Evolutionary conservation across 2,113 vertebrate genomes (phyloP).

Genomic region (Progne subis): DNA sequence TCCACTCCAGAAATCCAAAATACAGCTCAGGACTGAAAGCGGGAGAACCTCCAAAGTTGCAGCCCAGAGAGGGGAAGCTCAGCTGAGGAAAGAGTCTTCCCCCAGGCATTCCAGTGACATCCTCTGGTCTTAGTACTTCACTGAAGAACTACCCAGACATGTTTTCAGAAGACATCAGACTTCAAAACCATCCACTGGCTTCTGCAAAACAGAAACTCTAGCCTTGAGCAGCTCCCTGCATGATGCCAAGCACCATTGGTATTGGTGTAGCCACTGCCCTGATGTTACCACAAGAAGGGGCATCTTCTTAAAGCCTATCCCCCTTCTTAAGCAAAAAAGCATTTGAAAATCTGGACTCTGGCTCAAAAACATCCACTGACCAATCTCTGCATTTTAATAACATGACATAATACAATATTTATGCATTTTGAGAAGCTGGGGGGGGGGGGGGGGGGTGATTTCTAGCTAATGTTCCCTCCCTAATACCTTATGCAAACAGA

Average conservation of each 20-base stretch:
- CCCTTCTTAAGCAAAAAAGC: not conserved
- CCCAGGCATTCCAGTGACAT: not conserved
- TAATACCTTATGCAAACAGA: not conserved
- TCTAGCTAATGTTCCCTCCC: not conserved
- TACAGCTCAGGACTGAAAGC: not conserved
- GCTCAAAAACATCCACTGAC: not conserved
- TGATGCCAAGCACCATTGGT: not conserved
- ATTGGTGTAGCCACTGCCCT: not conserved
- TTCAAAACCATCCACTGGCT: not conserved
- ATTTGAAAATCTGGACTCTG: not conserved
- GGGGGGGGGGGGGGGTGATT: too few relatives aligned
- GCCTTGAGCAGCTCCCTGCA: fast-evolving
- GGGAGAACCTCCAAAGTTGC: not conserved
- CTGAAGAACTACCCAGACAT: not conserved
- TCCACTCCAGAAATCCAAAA: not conserved
- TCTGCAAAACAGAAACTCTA: not conserved
- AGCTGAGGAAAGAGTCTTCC: not conserved
- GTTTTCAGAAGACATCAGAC: not conserved
- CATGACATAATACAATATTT: not conserved
- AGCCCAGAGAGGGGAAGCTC: not conserved
- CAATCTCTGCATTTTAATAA: not conserved
- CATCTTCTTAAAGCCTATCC: not conserved
- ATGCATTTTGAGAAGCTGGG: not conserved
- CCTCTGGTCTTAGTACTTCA: fast-evolving
- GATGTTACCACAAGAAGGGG: not conserved